Evolutionary conservation across 2,888 invertebrate genomes (phyloP), one percentile per base, ranked within the genome.

Genomic region (Ypsolopha scabrella): DNA sequence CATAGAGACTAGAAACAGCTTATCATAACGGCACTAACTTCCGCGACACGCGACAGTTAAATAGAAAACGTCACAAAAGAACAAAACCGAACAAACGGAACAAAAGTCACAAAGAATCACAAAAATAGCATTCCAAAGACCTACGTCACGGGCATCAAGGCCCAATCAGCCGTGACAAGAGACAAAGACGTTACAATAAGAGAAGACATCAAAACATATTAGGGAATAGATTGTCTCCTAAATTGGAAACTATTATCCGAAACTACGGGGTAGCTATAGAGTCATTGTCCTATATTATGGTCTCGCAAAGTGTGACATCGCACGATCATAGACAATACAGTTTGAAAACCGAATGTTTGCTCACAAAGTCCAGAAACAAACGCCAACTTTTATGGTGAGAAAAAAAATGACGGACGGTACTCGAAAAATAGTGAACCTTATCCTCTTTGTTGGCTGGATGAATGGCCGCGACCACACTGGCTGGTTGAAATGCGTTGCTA

Each of bases 141-240:
- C 65, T 62, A 67, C 63, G 76, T 75, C 80, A 83, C 70, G 80
- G 72, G 57, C 67, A 67, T 78, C 75, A 75, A 68, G 67, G 58
- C 62, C 67, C 67, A 77, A 82, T 80, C 76, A 72, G 59, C 65
- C 64, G 57, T 59, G 55, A 67, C 61, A 65, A 70, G 63, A 61
- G 59, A 67, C 69, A 64, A 67, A 64, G 60, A 53, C 55, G 52
- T 53, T 56, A 77, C 72, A 78, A 80, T 71, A 62, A 67, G 65
- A 64, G 62, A 73, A 74, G 73, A 74, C 74, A 83, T 82, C 83
- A 83, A 82, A 86, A 86, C 86, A 86, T 80, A 86, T 86, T 86
- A 85, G 69, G 72, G 65, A 57, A 58, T 55, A 59, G 57, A 72
- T 85, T 85, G 82, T 85, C 69, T 70, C 65, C 69, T 58, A 80